Evolutionary conservation across 1,140 invertebrate genomes (phyloP), one percentile per base, ranked within the genome.

Genomic region (Leptopilina boulardi): DNA sequence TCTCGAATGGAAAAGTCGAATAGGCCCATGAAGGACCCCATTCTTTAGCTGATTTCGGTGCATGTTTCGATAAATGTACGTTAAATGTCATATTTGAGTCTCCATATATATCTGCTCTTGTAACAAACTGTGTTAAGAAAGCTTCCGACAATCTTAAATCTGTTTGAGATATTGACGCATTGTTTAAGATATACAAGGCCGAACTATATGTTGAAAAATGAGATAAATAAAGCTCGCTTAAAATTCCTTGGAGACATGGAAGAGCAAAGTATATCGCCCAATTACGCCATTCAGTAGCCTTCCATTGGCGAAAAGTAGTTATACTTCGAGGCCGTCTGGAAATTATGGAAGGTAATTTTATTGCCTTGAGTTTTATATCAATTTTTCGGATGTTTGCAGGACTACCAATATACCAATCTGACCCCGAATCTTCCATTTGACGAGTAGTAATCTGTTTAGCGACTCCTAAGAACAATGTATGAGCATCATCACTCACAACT

Each of bases 21-120:
- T 80, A 73, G 1, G 18, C 73, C 77, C 77, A 82, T 15, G 75
- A 38, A 42, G 70, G 77, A 30, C 78, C 78, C 81, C 81, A 82
- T 42, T 78, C 71, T 15, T 51, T 75, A 0, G 80, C 75, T 1
- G 3, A 47, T 15, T 47, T 1, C 15, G 15, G 11, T 3, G 0
- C 15, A 47, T 13, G 75, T 75, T 11, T 77, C 38, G 9, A 18
- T 9, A 19, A n/a, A n/a, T n/a, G n/a, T n/a, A n/a, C n/a, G n/a
- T n/a, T n/a, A n/a, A n/a, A n/a, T n/a, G n/a, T n/a, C 77, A 51
- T n/a, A n/a, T n/a, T n/a, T n/a, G 10, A 77, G 3, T 30, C 70
- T 42, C 66, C 38, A 77, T 34, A 70, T 44, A 15, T 26, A 72
- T 15, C 30, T 71, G 23, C 44, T 15, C 34, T 47, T 6, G 30